These are phyloP conservation scores for Engystomops pustulosus DNA, from an alignment of 2,113 vertebrate species.

Conservation along the genomic window DNA sequence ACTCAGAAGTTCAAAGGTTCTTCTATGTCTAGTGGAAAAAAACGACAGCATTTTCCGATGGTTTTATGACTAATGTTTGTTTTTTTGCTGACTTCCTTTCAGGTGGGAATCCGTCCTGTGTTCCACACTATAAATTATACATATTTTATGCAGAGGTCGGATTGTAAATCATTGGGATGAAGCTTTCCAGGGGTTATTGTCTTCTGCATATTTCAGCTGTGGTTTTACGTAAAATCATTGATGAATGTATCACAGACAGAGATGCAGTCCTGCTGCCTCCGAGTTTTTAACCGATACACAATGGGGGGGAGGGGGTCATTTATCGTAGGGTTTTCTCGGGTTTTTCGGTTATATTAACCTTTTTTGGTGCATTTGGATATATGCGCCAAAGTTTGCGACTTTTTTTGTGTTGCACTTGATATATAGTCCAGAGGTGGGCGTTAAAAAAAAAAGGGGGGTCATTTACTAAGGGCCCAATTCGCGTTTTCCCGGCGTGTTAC, in stretches of 20 bases:
- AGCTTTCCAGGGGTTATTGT: background rate
- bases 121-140: constrained; percentile 20
- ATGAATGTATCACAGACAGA: background rate
- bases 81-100: background rate
- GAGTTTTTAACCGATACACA: no score
- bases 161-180: background rate
- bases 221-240: background rate
- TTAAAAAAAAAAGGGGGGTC: no score
- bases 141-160: constrained; percentile 7
- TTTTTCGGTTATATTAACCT: no score
- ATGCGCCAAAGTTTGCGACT: no score
- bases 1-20: background rate
- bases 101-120: background rate
- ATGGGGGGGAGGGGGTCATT: no score
- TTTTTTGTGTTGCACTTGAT: no score
- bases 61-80: constrained; percentile 2
- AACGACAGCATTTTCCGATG: background rate
- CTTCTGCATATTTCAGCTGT: constrained; percentile 18
- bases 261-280: background rate
- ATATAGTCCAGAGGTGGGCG: no score
- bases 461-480: no score
- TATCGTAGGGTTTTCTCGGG: no score
- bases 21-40: constrained; percentile 2
- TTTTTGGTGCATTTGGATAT: no score
- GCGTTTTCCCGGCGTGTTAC: no score